A percentile compares a stretch with the other conserved stretches of the same genome.
phyloP scores from a whole-genome alignment of 2,113 vertebrate species.

The Craseonycteris thonglongyai region DNA sequence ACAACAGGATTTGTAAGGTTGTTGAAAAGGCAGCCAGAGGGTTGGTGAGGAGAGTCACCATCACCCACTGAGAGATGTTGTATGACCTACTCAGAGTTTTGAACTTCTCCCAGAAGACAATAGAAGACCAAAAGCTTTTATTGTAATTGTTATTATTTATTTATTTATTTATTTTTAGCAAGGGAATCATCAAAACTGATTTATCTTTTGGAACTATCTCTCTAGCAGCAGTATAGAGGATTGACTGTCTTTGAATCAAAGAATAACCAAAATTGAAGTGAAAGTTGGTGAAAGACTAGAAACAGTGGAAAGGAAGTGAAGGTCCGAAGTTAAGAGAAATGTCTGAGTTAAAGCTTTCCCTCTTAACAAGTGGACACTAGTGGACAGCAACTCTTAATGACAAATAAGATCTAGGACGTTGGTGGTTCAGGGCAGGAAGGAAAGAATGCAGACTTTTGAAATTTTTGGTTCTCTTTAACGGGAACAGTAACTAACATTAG shows the following conservation, averaged over 20 bases:
- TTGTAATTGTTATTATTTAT: no score
- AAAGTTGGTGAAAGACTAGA: neutral
- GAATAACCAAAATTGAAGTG: constrained; percentile 42
- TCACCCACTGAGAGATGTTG: neutral
- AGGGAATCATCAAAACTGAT: neutral
- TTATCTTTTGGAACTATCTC: constrained; percentile 40
- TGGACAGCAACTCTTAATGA: neutral
- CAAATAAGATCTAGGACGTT: neutral
- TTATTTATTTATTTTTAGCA: neutral
- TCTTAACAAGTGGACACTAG: neutral
- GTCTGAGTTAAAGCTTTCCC: neutral
- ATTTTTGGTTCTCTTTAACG: neutral
- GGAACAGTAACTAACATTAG: neutral
- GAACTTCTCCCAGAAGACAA: neutral
- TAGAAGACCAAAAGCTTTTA: neutral
- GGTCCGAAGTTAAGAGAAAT: neutral
- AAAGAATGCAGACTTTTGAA: neutral
- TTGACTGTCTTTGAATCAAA: constrained; percentile 2
- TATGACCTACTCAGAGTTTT: neutral
- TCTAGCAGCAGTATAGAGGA: constrained; percentile 26
- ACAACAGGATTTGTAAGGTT: neutral
- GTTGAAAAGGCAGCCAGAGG: neutral
- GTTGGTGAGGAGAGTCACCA: neutral
- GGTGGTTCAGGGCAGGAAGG: neutral
- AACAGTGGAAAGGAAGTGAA: neutral